phyloP scores from a whole-genome alignment of 2,797 vertebrate species.

The Sciurus carolinensis region DNA sequence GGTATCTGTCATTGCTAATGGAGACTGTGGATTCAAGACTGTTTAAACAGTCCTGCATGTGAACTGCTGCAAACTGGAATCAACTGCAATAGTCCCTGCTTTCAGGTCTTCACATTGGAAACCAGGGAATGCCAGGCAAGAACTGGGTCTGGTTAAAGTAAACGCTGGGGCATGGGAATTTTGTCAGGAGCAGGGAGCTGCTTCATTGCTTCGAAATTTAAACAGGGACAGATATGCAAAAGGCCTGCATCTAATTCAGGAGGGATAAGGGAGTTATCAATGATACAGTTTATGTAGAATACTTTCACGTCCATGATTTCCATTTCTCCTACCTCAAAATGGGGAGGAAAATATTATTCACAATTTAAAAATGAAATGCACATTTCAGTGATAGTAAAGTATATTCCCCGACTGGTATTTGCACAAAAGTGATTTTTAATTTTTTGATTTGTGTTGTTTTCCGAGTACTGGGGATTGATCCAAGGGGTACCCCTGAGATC shows the following conservation, averaged over 20 bases:
- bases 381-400: neutral
- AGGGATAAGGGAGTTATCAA: neutral
- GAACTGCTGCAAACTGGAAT: constrained; percentile 40
- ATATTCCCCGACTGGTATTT: neutral
- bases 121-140: neutral
- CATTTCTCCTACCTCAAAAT: neutral
- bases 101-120: neutral
- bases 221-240: neutral
- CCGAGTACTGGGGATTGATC: no score
- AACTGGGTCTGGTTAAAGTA: neutral
- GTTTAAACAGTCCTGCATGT: constrained; percentile 59
- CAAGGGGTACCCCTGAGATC: no score
- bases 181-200: rapidly evolving
- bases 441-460: neutral
- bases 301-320: neutral
- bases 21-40: constrained; percentile 66
- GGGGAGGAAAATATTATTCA: neutral
- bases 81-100: neutral
- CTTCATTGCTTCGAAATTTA: neutral
- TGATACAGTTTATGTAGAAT: neutral
- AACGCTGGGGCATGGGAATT: neutral
- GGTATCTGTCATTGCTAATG: constrained; percentile 80
- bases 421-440: neutral
- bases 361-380: neutral
- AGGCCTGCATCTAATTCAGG: neutral